Evolutionary conservation across 2,113 vertebrate genomes (phyloP), one percentile per base, ranked within the genome.

Genomic region (Vireo altiloquus): DNA sequence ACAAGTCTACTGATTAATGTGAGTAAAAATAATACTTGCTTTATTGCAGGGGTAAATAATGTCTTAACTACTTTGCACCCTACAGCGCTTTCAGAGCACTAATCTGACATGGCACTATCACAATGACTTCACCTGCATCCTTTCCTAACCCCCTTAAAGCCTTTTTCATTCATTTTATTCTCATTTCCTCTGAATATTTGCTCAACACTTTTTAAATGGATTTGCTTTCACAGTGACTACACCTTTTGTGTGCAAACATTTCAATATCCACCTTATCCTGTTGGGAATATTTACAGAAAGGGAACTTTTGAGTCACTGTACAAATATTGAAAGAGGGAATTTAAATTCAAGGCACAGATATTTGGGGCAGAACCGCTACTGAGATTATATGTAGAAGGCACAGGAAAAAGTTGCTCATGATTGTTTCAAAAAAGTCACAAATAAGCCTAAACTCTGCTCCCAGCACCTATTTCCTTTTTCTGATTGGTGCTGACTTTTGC

Each of bases 201-300:
- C 75, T 93, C 85, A 93, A 88, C 59, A 83, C 44, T 39, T 95
- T 95, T 92, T 83, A 30, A 95, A 96, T 94, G 85, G 90, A 88
- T 95, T 96, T 97, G 44, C 82, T 90, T 96, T 94, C 85, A 90
- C 92, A 81, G 85, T 90, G 42, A 68, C 85, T 90, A 92, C 79
- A 97, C 85, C 71, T 94, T 95, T 96, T 95, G 87, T 94, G 79
- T 77, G 75, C 93, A 91, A 95, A 96, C 71, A 94, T 94, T 96
- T 96, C 90, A 90, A 90, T 90, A 95, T 63, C 93, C 85, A 81
- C 40, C 69, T 93, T 88, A 77, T 94, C 56, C 90, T 88, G 79
- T 60, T 70, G 93, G 79, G 85, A 96, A 91, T 94, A 93, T 90
- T 96, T 95, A 94, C 71, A 83, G 64, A 95, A 83, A 92, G 35